Conservation (phyloP, 64 coral and sea anemone genomes). For the Pocillopora verrucosa region DNA sequence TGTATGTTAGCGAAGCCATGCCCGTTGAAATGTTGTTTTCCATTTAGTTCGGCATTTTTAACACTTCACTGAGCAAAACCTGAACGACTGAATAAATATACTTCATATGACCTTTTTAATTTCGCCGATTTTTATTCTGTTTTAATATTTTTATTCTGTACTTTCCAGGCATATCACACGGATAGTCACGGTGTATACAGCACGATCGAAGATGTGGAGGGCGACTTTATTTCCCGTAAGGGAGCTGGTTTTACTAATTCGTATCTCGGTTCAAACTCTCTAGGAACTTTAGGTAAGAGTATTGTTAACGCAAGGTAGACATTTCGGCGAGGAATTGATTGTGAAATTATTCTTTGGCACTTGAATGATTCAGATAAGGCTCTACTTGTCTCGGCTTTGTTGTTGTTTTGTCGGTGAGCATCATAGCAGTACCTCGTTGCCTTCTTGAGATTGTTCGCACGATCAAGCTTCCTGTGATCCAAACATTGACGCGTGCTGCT, state of each 20-base stretch:
- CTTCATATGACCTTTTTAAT: conserved; percentile 42
- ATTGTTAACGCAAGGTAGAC: background rate
- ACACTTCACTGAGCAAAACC: conserved; percentile 32
- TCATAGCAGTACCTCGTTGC: conserved; percentile 25
- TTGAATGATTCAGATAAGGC: conserved; percentile 34
- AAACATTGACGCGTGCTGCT: conserved; percentile 22
- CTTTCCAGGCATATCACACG: conserved; percentile 44
- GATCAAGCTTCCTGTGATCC: conserved; percentile 31
- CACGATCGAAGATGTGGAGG: conserved; percentile 60
- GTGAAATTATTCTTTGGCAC: conserved; percentile 46
- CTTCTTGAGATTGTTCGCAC: conserved; percentile 24
- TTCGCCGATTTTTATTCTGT: conserved; percentile 23
- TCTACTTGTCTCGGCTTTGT: conserved; percentile 18
- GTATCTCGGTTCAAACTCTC: conserved; percentile 61
- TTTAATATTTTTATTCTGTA: conserved; percentile 22
- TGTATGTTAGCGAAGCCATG: conserved; percentile 41
- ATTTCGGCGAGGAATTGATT: conserved; percentile 28
- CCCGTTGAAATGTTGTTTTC: conserved; percentile 17
- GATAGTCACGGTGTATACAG: conserved; percentile 59
- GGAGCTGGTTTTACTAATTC: conserved; percentile 51
- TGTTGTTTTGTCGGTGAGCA: conserved; percentile 42
- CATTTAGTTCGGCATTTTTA: conserved; percentile 21
- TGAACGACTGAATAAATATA: conserved; percentile 50
- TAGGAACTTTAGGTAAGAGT: conserved; percentile 67
- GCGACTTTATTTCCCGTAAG: conserved; percentile 63